Evolutionary conservation across 2,113 vertebrate species (phyloP), one percentile per base, ranked within the genome.

Genomic region (Nibea albiflora): DNA sequence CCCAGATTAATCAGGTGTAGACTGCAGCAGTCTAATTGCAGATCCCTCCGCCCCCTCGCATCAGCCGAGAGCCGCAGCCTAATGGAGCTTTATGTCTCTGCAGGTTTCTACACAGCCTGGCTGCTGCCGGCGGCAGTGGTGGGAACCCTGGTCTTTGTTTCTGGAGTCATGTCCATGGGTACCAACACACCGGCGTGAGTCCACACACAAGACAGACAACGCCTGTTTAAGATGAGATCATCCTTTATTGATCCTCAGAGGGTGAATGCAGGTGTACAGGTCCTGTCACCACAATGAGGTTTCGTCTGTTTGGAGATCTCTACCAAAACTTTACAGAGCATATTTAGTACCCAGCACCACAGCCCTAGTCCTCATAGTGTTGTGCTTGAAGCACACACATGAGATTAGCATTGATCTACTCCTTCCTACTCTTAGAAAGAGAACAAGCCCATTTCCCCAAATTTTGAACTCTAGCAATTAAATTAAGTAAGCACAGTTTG

Each of bases 101-200:
- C 84, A 96, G 96, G 96, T 49, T 97, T 96, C 93, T 95, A 95
- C 89, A 95, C 94, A 4, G 93, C 94, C 20, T 96, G 95, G 95
- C 94, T 96, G 47, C 95, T 96, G 73, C 96, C 95, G 0, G 95
- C 94, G 0, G 94, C 95, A 0, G 76, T 93, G n/a, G 91, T 96
- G 2, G 95, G 96, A 60, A 95, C 93, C 2, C 57, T 96, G 26
- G 92, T 96, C 65, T 97, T 96, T 79, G 85, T 95, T 42, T 95
- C 94, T 4, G 94, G 95, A 53, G 86, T 96, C 73, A 86, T 95
- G 70, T 82, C 93, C 57, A 95, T 94, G 94, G 90, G 92, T 7
- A 94, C 83, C 66, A 96, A 96, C 85, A 94, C 85, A 4, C 94
- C 94, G 63, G 95, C 92, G 93, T 96, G 86, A 94, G 95, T 95